Conservation (phyloP, 92 coral and sea anemone genomes). For the Hydrozoanthus gracilis region DNA sequence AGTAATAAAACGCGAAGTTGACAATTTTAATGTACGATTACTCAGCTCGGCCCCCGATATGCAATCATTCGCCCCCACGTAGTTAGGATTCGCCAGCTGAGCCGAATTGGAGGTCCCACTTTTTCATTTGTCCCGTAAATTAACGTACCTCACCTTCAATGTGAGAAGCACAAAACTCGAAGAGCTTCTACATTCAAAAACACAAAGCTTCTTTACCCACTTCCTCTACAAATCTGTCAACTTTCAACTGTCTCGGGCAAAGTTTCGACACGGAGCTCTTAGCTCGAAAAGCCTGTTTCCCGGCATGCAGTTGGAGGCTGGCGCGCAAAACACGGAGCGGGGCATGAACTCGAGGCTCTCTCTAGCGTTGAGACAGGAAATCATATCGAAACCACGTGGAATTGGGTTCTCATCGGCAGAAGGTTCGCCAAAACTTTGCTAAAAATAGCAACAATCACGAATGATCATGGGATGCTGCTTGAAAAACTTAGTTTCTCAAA, state of each 20-base stretch:
- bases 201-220: background rate
- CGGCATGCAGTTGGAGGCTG: conserved; percentile 9
- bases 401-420: background rate
- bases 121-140: conserved; percentile 30
- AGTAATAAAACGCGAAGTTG: background rate
- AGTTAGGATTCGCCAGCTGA: conserved; percentile 33
- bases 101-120: conserved; percentile 12
- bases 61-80: conserved; percentile 30
- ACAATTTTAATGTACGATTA: conserved; percentile 10
- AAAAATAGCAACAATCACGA: background rate
- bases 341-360: conserved; percentile 44
- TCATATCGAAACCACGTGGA: conserved; percentile 27
- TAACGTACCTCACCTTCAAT: conserved; percentile 34
- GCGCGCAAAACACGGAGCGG: background rate
- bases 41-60: conserved; percentile 19
- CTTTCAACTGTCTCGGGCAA: background rate
- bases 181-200: conserved; percentile 6
- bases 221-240: background rate
- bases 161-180: background rate
- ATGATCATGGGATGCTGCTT: background rate
- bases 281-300: conserved; percentile 30
- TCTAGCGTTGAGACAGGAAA: background rate
- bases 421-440: background rate
- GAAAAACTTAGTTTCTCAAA: background rate
- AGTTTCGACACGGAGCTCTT: conserved; percentile 20